These are phyloP conservation scores for Protonibea diacanthus DNA, from an alignment of 2,797 vertebrate species.

Conservation along the genomic window DNA sequence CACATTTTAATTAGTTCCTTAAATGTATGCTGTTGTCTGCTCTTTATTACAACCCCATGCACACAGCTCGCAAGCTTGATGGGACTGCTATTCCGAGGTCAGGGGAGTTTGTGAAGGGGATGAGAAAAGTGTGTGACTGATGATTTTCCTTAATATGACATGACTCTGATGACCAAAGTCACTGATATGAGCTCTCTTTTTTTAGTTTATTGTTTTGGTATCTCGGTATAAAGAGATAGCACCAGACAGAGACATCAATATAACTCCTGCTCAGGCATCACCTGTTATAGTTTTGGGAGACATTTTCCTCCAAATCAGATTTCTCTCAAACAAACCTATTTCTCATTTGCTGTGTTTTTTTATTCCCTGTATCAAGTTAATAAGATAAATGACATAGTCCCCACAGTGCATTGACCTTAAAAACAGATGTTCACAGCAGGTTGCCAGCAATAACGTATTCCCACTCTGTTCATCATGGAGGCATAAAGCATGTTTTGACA, in stretches of 20 bases:
- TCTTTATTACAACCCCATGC: too few relatives aligned
- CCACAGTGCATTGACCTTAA: background rate
- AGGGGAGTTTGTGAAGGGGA: background rate
- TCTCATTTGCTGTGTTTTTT: constrained; percentile 37
- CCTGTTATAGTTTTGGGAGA: constrained; percentile 53
- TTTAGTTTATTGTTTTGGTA: background rate
- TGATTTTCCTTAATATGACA: background rate
- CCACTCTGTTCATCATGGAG: background rate
- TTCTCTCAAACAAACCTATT: constrained; percentile 37
- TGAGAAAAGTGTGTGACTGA: constrained; percentile 3
- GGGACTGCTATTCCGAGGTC: background rate
- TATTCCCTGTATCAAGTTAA: constrained; percentile 19
- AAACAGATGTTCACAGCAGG: background rate
- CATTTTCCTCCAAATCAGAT: constrained; percentile 46
- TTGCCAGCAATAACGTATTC: background rate
- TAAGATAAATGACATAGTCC: constrained; percentile 10
- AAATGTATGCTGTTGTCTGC: too few relatives aligned
- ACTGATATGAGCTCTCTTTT: background rate
- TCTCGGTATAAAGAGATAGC: background rate
- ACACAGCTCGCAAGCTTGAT: background rate
- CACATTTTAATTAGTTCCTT: background rate
- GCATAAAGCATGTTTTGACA: background rate
- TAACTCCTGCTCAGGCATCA: constrained; percentile 23
- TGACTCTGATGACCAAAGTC: background rate
- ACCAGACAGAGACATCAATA: background rate